Evolutionary conservation across 2,113 vertebrate species (phyloP).

Genomic region (Leiothrix lutea): DNA sequence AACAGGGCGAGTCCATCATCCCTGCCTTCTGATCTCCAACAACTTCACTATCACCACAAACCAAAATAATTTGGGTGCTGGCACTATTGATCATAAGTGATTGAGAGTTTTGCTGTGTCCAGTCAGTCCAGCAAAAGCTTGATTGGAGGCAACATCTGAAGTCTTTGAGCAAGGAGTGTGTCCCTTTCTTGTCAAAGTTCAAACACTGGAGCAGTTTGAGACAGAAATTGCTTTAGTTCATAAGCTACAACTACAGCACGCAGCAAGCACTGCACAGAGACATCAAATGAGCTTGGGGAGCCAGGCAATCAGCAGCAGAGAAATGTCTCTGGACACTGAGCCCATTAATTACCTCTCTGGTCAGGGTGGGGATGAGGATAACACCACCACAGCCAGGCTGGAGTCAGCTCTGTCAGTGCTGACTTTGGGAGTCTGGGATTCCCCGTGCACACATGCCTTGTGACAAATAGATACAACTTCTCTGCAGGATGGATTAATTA

Average conservation of each 20-base stretch:
- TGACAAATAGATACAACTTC: not conserved
- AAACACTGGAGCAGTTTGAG: not conserved
- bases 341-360: not conserved
- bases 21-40: not conserved
- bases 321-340: not conserved
- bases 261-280: not conserved
- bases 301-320: not conserved
- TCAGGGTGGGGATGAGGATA: not conserved
- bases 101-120: not conserved
- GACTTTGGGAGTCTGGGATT: not conserved
- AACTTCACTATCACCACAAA: not conserved
- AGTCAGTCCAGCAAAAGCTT: not conserved
- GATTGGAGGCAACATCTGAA: not conserved
- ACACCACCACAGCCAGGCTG: too few relatives aligned
- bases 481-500: not conserved
- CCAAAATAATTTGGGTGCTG: not conserved
- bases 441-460: rapidly evolving
- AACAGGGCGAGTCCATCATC: not conserved
- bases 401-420: not conserved
- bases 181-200: not conserved
- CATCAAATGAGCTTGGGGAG: not conserved
- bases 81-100: not conserved
- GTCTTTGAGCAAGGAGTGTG: not conserved
- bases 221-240: not conserved
- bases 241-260: not conserved